phyloP scores from a whole-genome alignment of 2,888 invertebrate genomes.

The Caenorhabditis sp. region DNA sequence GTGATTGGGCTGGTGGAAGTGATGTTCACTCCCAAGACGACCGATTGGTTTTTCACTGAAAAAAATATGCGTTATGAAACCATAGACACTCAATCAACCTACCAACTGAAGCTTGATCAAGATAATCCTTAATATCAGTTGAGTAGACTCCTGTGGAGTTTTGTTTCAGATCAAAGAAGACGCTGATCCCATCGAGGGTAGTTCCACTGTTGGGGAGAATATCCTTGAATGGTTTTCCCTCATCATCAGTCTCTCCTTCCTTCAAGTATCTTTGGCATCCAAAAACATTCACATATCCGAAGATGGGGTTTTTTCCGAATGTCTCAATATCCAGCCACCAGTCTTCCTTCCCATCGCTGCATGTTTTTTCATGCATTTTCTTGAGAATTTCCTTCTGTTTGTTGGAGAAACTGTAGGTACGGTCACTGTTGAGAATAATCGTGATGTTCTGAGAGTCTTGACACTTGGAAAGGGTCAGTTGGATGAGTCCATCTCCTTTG shows the following conservation, averaged over 20 bases:
- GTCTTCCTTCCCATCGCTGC: not conserved
- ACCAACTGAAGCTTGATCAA: not conserved
- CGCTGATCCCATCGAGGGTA: not conserved
- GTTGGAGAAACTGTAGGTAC: not conserved
- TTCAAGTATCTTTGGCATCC: constrained; percentile 3
- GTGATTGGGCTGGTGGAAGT: not conserved
- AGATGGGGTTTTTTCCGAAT: not conserved
- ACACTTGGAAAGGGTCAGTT: not conserved
- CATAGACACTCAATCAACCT: too few relatives aligned
- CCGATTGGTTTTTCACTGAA: not conserved
- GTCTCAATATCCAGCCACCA: constrained; percentile 8
- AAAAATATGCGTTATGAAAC: too few relatives aligned
- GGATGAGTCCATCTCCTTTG: not conserved
- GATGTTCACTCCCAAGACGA: not conserved
- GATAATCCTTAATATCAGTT: not conserved
- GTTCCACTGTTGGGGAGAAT: not conserved
- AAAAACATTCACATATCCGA: not conserved
- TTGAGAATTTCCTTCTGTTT: not conserved
- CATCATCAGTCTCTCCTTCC: not conserved
- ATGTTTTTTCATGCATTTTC: not conserved
- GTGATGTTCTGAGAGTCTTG: not conserved
- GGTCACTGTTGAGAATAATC: not conserved
- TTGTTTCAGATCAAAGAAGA: not conserved
- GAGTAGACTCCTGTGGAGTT: not conserved
- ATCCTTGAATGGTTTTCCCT: not conserved